Conservation (phyloP, 2,888 invertebrate genomes). For the Thalpophila matura region DNA sequence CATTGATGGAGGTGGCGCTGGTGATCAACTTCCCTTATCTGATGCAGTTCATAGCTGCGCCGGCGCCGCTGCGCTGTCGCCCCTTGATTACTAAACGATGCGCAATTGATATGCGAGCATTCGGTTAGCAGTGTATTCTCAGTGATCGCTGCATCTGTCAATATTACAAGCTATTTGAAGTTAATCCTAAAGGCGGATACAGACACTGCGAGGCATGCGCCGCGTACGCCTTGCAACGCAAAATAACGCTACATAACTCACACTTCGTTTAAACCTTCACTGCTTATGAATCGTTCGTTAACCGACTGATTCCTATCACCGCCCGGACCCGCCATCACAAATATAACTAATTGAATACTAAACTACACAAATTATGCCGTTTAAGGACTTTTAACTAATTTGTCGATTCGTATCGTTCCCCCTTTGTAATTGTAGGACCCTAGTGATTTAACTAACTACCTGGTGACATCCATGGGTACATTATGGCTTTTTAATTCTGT, state of each 20-base stretch:
- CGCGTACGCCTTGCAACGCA: too few relatives aligned
- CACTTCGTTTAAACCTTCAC: slow-evolving; percentile 1
- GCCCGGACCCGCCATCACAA: slow-evolving; percentile 29
- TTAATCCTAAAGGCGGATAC: too few relatives aligned
- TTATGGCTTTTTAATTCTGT: slow-evolving; percentile 79
- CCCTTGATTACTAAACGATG: slow-evolving; percentile 35
- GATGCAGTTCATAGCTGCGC: slow-evolving; percentile 31
- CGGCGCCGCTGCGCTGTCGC: slow-evolving; percentile 8
- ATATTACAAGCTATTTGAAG: too few relatives aligned
- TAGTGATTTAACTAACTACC: slow-evolving; percentile 57
- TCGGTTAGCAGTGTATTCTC: background rate
- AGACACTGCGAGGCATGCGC: too few relatives aligned
- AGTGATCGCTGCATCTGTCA: too few relatives aligned
- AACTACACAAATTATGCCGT: slow-evolving; percentile 49
- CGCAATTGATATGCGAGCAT: slow-evolving; percentile 24
- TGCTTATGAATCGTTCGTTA: slow-evolving; percentile 10
- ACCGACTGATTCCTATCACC: slow-evolving; percentile 38
- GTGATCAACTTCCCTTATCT: slow-evolving; percentile 36
- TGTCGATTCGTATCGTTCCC: slow-evolving; percentile 40
- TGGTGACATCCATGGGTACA: slow-evolving; percentile 54
- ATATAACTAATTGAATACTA: slow-evolving; percentile 48
- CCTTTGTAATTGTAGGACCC: slow-evolving; percentile 22
- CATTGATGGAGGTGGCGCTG: slow-evolving; percentile 19
- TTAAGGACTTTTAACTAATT: slow-evolving; percentile 46
- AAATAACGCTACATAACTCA: too few relatives aligned